Percentiles rank a stretch among this genome's conserved stretches.
These are phyloP conservation scores for Scaptomyza cyrtandrae DNA, from an alignment of 2,888 invertebrate genomes.

Conservation along the genomic window DNA sequence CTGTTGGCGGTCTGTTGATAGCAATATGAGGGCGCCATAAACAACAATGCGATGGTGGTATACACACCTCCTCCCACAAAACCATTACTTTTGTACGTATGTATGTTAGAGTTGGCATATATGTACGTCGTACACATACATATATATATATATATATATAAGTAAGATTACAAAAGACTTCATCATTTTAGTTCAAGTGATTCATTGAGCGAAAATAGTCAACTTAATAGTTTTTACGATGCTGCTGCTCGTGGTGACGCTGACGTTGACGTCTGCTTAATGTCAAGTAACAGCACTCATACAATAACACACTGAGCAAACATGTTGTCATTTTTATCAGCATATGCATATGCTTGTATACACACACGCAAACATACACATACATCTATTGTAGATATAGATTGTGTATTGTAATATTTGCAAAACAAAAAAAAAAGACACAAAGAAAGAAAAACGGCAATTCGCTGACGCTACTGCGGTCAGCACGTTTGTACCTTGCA, in stretches of 20 bases:
- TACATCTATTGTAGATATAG: constrained; percentile 19
- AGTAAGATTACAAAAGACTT: constrained; percentile 43
- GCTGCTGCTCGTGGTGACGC: constrained; percentile 33
- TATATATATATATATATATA: background rate
- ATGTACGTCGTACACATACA: background rate
- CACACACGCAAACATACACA: constrained; percentile 31
- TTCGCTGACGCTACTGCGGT: constrained; percentile 32
- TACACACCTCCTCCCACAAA: constrained; percentile 7
- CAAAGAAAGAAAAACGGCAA: constrained; percentile 19
- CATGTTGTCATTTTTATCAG: constrained; percentile 63
- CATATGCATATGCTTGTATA: constrained; percentile 37
- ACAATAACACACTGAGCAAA: constrained; percentile 20
- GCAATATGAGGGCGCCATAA: constrained; percentile 61
- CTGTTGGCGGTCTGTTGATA: constrained; percentile 50
- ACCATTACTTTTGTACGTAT: background rate
- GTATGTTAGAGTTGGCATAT: background rate
- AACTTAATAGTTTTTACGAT: constrained; percentile 47
- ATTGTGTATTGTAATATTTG: constrained; percentile 36
- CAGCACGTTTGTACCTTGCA: constrained; percentile 31
- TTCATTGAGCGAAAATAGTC: constrained; percentile 40
- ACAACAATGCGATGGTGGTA: constrained; percentile 45
- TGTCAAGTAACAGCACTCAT: constrained; percentile 25
- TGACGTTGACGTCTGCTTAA: constrained; percentile 23
- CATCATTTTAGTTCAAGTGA: constrained; percentile 51
- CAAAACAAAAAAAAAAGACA: constrained; percentile 27